These are phyloP conservation scores for Terebella lapidaria DNA, from an alignment of 2,888 invertebrate genomes.

Conservation along the genomic window DNA sequence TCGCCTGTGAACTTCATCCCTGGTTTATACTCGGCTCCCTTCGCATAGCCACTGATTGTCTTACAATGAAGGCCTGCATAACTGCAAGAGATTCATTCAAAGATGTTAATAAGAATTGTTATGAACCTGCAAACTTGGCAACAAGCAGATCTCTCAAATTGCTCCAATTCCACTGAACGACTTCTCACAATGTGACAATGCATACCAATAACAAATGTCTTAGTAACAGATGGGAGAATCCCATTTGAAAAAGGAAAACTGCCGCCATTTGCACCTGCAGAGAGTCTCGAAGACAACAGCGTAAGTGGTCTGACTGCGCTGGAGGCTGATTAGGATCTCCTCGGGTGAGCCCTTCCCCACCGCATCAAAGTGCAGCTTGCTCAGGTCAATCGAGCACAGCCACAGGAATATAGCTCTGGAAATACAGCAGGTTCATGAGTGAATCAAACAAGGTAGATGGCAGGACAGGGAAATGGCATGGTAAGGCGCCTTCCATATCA, in stretches of 20 bases:
- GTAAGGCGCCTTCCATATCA: too few species aligned
- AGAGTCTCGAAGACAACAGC: constrained; percentile 53
- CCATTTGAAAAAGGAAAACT: too few species aligned
- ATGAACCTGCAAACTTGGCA: too few species aligned
- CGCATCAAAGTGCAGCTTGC: constrained; percentile 49
- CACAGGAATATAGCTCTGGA: constrained; percentile 53
- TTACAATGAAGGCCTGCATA: constrained; percentile 53
- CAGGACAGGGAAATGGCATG: too few species aligned
- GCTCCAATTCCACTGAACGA: too few species aligned
- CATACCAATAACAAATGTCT: background rate
- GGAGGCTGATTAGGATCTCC: constrained; percentile 51
- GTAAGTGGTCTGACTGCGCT: constrained; percentile 51
- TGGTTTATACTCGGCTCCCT: constrained; percentile 53
- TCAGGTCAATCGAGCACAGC: constrained; percentile 53
- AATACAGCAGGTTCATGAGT: background rate
- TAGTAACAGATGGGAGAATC: too few species aligned
- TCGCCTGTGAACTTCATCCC: constrained; percentile 51
- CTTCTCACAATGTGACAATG: too few species aligned
- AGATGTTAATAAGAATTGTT: too few species aligned
- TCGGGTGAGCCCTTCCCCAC: constrained; percentile 50
- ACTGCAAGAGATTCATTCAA: constrained; percentile 29
- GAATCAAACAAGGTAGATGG: too few species aligned
- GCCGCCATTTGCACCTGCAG: constrained; percentile 47
- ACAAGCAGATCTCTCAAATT: too few species aligned
- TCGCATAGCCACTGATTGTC: constrained; percentile 52